A percentile compares a stretch with the other conserved stretches of the same genome.
phyloP scores from a whole-genome alignment of 2,113 vertebrate genomes.

The Nycticorax nycticorax region DNA sequence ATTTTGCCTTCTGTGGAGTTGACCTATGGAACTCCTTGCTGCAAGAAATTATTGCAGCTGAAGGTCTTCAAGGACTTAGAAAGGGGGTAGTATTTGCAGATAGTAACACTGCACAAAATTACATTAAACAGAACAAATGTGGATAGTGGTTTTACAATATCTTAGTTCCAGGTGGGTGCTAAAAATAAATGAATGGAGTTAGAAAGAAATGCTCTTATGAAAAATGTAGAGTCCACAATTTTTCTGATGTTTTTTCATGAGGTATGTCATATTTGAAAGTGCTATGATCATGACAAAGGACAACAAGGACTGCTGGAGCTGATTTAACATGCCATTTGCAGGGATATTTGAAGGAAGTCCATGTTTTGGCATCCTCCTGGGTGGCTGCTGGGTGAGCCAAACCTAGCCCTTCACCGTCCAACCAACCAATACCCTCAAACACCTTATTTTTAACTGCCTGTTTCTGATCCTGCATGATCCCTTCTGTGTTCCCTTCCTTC shows the following conservation, averaged over 20 bases:
- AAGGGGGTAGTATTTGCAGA: neutral
- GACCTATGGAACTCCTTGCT: conserved; percentile 46
- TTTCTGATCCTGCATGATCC: neutral
- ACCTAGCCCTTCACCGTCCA: neutral
- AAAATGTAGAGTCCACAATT: neutral
- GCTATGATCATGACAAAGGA: neutral
- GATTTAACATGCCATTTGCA: neutral
- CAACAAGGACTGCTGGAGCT: neutral
- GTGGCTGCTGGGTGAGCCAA: neutral
- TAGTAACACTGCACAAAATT: neutral
- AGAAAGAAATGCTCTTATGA: neutral
- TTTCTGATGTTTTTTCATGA: neutral
- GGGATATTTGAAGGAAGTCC: neutral
- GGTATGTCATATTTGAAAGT: neutral
- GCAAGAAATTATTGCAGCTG: conserved; percentile 27
- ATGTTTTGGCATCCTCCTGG: neutral
- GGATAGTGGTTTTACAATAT: neutral
- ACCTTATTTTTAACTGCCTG: neutral
- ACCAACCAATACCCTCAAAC: neutral
- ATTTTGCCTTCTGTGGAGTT: neutral
- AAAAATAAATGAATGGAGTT: neutral
- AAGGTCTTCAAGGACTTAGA: neutral
- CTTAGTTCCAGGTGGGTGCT: neutral
- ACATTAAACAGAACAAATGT: neutral
- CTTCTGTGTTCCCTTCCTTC: neutral